Evolutionary conservation across 2,888 invertebrate species (phyloP).

Genomic region (Oscheius sp.): DNA sequence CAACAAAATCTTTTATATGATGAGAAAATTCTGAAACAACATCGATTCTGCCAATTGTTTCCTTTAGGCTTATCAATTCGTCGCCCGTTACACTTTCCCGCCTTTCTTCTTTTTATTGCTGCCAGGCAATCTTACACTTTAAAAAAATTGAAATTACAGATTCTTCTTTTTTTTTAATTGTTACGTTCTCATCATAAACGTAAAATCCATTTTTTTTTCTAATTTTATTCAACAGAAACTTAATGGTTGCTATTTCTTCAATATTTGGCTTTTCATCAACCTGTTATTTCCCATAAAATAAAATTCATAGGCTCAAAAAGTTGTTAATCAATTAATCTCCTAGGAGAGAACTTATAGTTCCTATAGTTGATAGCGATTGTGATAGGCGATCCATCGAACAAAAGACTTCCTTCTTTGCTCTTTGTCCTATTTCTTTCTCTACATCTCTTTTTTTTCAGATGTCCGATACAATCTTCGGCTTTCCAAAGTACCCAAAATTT

Average conservation of each 20-base stretch:
- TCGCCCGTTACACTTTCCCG: not conserved
- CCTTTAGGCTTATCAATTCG: not conserved
- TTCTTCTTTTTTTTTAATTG: not conserved
- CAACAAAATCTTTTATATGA: not conserved
- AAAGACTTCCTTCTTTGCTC: not conserved
- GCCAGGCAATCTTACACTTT: not conserved
- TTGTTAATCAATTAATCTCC: no score
- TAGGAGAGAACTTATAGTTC: not conserved
- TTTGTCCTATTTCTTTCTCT: not conserved
- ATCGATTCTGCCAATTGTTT: not conserved
- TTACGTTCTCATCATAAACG: not conserved
- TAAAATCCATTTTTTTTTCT: not conserved
- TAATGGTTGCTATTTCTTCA: no score
- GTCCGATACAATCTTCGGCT: constrained; percentile 54
- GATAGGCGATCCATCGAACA: no score
- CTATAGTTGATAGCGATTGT: no score
- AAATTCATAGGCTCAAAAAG: no score
- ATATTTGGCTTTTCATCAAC: no score
- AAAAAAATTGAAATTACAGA: not conserved
- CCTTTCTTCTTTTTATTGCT: not conserved
- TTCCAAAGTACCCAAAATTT: constrained; percentile 59
- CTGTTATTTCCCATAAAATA: no score
- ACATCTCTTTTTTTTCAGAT: not conserved
- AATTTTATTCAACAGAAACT: not conserved
- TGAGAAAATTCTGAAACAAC: not conserved